phyloP scores from a whole-genome alignment of 2,113 vertebrate species.

The Callocephalon fimbriatum region DNA sequence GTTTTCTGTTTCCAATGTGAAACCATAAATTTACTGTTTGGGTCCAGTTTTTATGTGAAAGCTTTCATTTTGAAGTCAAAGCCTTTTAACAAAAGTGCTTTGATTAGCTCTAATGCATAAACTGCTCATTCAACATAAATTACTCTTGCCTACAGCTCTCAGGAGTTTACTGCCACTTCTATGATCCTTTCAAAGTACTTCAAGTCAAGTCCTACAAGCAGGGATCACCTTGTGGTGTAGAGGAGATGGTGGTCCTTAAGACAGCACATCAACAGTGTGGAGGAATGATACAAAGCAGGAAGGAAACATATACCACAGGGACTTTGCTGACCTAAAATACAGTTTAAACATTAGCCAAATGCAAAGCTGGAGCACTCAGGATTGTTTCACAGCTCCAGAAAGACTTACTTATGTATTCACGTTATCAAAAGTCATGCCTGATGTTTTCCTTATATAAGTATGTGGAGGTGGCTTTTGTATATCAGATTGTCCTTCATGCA shows the following conservation, averaged over 20 bases:
- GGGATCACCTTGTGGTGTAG: neutral
- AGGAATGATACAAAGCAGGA: neutral
- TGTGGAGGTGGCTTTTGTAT: neutral
- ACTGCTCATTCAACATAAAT: neutral
- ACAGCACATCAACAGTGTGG: accelerated
- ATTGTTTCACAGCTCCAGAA: neutral
- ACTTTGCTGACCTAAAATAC: neutral
- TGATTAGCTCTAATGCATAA: neutral
- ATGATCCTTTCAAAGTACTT: neutral
- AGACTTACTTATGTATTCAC: neutral
- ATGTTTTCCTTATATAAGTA: neutral
- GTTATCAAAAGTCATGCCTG: neutral
- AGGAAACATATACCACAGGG: neutral
- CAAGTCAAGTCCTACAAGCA: neutral
- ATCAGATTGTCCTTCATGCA: neutral
- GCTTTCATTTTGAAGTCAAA: neutral
- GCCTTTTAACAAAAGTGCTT: neutral
- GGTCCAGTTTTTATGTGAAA: neutral
- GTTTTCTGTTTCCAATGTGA: neutral
- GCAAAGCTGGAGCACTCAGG: neutral
- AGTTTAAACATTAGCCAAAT: neutral
- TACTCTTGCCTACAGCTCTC: neutral
- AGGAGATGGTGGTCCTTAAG: neutral
- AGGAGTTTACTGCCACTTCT: neutral
- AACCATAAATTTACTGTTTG: neutral